These are phyloP conservation scores for Hippocampus barbouri DNA, from an alignment of 2,113 vertebrate genomes.

Conservation along the genomic window DNA sequence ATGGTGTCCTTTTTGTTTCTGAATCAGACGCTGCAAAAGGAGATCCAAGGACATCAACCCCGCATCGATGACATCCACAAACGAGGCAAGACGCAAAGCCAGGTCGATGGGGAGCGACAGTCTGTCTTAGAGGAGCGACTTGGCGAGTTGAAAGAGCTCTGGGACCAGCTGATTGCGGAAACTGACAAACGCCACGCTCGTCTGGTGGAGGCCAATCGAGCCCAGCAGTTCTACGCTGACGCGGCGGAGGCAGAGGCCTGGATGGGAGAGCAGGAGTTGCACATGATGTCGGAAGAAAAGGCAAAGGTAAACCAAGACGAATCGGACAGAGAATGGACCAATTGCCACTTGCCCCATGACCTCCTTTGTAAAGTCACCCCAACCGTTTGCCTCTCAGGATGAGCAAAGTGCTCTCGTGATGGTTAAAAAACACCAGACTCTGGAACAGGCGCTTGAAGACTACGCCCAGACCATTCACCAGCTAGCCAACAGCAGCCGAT, in stretches of 20 bases:
- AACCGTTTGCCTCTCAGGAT: constrained; percentile 69
- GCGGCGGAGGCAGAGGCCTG: constrained; percentile 87
- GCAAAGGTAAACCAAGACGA: constrained; percentile 76
- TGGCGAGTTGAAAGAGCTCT: constrained; percentile 76
- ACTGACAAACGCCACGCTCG: constrained; percentile 77
- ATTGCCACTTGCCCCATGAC: background rate
- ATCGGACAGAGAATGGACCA: background rate
- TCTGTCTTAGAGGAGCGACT: constrained; percentile 73
- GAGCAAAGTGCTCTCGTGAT: constrained; percentile 87
- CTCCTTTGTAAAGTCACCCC: background rate
- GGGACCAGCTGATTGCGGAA: constrained; percentile 79
- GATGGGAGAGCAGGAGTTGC: constrained; percentile 95
- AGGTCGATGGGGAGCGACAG: constrained; percentile 67
- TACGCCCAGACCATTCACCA: constrained; percentile 87
- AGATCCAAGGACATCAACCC: constrained; percentile 90
- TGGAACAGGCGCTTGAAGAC: constrained; percentile 88
- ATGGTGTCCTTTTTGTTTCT: background rate
- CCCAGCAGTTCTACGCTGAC: constrained; percentile 90
- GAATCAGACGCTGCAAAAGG: constrained; percentile 85
- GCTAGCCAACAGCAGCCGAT: constrained; percentile 83
- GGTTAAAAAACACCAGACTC: constrained; percentile 85
- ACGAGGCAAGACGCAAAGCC: constrained; percentile 61
- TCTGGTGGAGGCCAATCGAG: constrained; percentile 77
- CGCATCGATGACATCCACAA: constrained; percentile 85
- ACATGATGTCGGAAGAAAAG: constrained; percentile 95